A percentile compares a stretch with the other conserved stretches of the same genome.
phyloP scores from a whole-genome alignment of 2,888 invertebrate species.

The Dryococelus australis region DNA sequence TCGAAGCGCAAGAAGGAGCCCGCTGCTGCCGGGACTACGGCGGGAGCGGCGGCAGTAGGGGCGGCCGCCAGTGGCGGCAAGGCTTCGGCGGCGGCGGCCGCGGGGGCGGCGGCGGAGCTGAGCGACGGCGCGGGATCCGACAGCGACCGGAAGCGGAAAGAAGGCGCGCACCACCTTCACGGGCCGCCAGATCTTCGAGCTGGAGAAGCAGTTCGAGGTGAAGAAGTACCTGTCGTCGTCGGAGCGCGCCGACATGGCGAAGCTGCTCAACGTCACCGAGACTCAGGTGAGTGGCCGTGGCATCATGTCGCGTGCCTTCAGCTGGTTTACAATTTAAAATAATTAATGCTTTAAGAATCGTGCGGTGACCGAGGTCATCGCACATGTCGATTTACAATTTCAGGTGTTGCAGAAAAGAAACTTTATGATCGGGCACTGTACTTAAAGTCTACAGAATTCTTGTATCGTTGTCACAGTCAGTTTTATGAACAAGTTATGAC shows the following conservation, averaged over 20 bases:
- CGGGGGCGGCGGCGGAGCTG: conserved; percentile 47
- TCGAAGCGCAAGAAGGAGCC: conserved; percentile 42
- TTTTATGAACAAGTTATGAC: too few species aligned
- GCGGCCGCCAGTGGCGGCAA: conserved; percentile 51
- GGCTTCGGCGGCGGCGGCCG: conserved; percentile 62
- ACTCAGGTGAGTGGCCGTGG: conserved; percentile 82
- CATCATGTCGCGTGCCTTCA: background rate
- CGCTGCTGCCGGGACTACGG: conserved; percentile 30
- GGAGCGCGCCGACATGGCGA: conserved; percentile 94
- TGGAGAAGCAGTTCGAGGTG: conserved; percentile 94
- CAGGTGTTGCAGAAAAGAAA: too few species aligned
- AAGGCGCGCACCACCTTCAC: conserved; percentile 96
- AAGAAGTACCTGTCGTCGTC: conserved; percentile 96
- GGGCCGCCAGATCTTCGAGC: conserved; percentile 93
- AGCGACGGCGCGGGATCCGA: conserved; percentile 43
- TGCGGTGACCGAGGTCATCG: too few species aligned
- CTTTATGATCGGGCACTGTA: too few species aligned
- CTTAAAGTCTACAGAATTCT: too few species aligned
- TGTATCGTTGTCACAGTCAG: too few species aligned
- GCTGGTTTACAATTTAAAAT: too few species aligned
- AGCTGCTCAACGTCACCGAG: conserved; percentile 91
- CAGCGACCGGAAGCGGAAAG: conserved; percentile 70
- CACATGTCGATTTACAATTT: too few species aligned
- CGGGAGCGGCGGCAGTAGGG: too few species aligned
- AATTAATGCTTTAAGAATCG: too few species aligned